Evolutionary conservation across 2,797 vertebrate genomes (phyloP).

Genomic region (Uromys caudimaculatus): DNA sequence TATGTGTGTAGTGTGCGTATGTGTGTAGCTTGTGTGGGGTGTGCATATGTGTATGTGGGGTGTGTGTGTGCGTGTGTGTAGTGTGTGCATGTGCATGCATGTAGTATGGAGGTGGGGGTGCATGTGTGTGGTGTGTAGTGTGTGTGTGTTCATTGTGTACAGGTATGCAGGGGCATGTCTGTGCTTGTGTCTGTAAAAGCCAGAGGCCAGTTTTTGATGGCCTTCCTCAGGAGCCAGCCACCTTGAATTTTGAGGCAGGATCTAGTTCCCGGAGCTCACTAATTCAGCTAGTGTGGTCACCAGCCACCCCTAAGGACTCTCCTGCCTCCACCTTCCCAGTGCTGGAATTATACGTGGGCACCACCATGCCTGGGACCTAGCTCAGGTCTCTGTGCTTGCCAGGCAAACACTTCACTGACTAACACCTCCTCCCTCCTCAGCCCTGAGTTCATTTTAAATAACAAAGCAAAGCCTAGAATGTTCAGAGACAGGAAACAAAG

Average conservation of each 20-base stretch:
- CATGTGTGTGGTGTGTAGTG: neutral
- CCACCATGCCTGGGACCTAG: neutral
- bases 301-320: neutral
- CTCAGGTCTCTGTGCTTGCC: neutral
- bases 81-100: neutral
- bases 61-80: neutral
- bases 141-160: neutral
- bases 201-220: neutral
- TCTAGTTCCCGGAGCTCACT: neutral
- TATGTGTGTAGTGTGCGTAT: neutral
- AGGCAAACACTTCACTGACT: neutral
- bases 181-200: neutral
- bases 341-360: neutral
- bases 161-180: neutral
- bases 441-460: neutral
- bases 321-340: neutral
- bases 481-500: constrained; percentile 1
- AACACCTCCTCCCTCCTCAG: fast-evolving
- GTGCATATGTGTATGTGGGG: neutral
- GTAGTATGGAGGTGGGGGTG: too few relatives aligned
- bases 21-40: neutral
- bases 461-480: constrained; percentile 7
- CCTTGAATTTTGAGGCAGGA: neutral
- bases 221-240: neutral
- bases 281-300: neutral